phyloP scores from a whole-genome alignment of 2,888 invertebrate species.

The Synergus itoensis region DNA sequence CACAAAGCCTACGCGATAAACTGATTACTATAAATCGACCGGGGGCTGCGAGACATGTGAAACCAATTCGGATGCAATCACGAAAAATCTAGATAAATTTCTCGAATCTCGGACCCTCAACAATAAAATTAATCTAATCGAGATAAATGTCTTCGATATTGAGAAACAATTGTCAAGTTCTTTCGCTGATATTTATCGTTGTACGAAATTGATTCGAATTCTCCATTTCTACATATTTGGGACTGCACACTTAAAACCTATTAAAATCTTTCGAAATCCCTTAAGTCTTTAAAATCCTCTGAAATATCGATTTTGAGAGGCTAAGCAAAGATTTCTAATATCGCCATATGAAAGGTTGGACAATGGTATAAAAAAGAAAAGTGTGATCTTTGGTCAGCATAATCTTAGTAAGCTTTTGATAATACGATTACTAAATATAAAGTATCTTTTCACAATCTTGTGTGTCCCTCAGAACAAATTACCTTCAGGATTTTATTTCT shows the following conservation, averaged over 20 bases:
- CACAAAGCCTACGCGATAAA: constrained; percentile 21
- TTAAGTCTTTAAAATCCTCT: background rate
- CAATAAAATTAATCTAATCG: background rate
- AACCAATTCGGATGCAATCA: background rate
- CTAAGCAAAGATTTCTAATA: background rate
- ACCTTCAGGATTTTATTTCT: constrained; percentile 60
- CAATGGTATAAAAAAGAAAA: background rate
- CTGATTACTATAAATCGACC: background rate
- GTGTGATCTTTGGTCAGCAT: constrained; percentile 21
- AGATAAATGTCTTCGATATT: background rate
- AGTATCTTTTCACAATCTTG: constrained; percentile 12
- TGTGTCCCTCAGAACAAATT: constrained; percentile 52
- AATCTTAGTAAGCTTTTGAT: constrained; percentile 48
- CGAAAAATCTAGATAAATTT: background rate
- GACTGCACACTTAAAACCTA: too few relatives aligned
- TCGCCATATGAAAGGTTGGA: background rate
- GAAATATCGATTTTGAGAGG: background rate
- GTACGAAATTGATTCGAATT: background rate
- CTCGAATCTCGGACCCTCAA: too few relatives aligned
- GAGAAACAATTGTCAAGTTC: background rate
- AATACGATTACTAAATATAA: constrained; percentile 45
- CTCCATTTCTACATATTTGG: too few relatives aligned
- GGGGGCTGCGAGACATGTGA: background rate
- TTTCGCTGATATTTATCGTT: background rate
- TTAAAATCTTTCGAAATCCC: too few relatives aligned